Percentiles rank a stretch among this genome's conserved stretches.
These are phyloP conservation scores for Atlantisia rogersi DNA, from an alignment of 2,113 vertebrate genomes.

Conservation along the genomic window DNA sequence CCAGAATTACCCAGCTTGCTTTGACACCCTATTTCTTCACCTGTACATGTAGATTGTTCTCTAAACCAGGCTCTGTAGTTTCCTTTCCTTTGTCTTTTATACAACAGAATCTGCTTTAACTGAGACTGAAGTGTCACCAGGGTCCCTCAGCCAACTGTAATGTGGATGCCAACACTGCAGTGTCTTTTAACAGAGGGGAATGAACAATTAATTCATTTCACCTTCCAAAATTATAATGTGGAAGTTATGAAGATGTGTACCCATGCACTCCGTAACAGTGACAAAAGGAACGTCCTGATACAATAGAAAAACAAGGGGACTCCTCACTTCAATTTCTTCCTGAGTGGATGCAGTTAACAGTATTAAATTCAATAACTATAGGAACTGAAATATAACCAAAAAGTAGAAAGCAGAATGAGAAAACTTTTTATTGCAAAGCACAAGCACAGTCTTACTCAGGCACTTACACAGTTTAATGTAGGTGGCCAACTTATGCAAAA, in stretches of 20 bases:
- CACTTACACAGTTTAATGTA: background rate
- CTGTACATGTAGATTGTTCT: background rate
- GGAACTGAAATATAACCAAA: background rate
- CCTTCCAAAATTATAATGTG: background rate
- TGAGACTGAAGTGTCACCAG: background rate
- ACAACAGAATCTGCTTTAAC: background rate
- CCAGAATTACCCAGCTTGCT: background rate
- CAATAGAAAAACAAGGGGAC: background rate
- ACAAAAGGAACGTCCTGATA: background rate
- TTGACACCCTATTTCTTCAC: background rate
- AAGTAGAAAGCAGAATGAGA: background rate
- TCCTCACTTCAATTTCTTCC: background rate
- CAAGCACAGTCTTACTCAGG: background rate
- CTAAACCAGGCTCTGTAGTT: background rate
- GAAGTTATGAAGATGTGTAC: background rate
- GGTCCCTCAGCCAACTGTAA: background rate
- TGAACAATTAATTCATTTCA: background rate
- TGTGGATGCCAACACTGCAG: background rate
- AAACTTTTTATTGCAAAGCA: background rate
- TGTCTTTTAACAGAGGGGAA: background rate
- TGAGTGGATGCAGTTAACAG: background rate
- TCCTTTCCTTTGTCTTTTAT: background rate
- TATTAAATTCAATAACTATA: background rate
- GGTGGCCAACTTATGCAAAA: background rate
- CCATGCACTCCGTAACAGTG: background rate